These are phyloP conservation scores for Dryadula phaetusa DNA, from an alignment of 2,888 invertebrate species.

Conservation along the genomic window DNA sequence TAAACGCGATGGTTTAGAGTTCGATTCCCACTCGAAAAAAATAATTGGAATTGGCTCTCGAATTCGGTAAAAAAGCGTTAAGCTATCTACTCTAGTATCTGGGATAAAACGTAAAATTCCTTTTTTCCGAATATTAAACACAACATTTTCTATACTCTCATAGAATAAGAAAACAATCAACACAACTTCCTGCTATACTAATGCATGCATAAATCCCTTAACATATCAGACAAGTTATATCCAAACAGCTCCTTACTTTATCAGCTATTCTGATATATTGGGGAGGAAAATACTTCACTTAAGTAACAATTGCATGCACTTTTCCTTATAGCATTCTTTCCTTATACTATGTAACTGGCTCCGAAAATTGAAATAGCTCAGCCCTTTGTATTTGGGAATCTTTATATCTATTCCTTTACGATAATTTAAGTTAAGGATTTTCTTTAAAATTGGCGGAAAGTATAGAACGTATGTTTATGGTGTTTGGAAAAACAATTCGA, in stretches of 20 bases:
- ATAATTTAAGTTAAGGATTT: no score
- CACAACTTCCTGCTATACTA: background rate
- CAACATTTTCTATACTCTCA: background rate
- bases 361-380: background rate
- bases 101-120: no score
- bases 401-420: no score
- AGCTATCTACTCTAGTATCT: no score
- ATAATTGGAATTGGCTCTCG: no score
- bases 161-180: background rate
- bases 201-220: slow-evolving; percentile 6
- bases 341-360: background rate
- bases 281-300: slow-evolving; percentile 32
- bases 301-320: slow-evolving; percentile 15
- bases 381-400: background rate
- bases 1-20: no score
- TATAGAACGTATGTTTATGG: background rate
- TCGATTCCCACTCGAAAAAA: no score
- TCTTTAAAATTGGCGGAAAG: background rate
- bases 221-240: slow-evolving; percentile 6
- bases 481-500: no score
- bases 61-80: no score
- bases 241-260: background rate
- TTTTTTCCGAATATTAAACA: no score
- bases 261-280: slow-evolving; percentile 28
- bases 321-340: slow-evolving; percentile 11